Conservation (phyloP, 2,113 vertebrate species). For the Sinocyclocheilus grahami region DNA sequence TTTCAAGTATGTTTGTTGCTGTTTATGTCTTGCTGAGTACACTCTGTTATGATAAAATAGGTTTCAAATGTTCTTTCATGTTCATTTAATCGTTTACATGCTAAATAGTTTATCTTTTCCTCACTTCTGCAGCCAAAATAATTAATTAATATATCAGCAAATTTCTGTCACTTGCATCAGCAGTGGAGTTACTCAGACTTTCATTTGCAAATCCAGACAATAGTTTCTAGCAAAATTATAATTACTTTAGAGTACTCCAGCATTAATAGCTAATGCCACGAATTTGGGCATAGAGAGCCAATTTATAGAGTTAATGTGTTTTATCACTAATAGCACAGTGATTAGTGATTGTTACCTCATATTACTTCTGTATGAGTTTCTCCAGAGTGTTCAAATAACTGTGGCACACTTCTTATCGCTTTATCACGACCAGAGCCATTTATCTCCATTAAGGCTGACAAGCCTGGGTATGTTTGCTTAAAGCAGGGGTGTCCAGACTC, state of each 20-base stretch:
- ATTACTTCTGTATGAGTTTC: conserved; percentile 25
- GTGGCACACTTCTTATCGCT: conserved; percentile 64
- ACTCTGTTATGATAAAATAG: not conserved
- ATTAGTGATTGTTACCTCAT: conserved; percentile 47
- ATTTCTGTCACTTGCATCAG: not conserved
- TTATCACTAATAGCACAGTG: conserved; percentile 1
- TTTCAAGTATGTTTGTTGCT: not conserved
- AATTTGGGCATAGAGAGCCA: not conserved
- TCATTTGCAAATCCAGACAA: not conserved
- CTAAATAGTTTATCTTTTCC: not conserved
- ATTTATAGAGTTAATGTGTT: conserved; percentile 22
- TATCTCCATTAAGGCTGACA: conserved; percentile 76
- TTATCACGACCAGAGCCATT: conserved; percentile 70
- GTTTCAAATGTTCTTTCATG: not conserved
- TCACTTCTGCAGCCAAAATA: not conserved
- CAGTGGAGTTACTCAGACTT: not conserved
- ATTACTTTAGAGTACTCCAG: not conserved
- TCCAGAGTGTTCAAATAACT: conserved; percentile 62
- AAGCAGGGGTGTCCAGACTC: too few species aligned
- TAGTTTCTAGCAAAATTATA: not conserved
- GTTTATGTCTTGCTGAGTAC: not conserved
- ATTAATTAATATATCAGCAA: not conserved
- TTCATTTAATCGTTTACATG: not conserved
- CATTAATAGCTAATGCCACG: conserved; percentile 30
- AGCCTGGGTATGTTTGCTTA: conserved; percentile 29